Conservation (phyloP, 2,888 invertebrate species). For the Xestia ashworthii region DNA sequence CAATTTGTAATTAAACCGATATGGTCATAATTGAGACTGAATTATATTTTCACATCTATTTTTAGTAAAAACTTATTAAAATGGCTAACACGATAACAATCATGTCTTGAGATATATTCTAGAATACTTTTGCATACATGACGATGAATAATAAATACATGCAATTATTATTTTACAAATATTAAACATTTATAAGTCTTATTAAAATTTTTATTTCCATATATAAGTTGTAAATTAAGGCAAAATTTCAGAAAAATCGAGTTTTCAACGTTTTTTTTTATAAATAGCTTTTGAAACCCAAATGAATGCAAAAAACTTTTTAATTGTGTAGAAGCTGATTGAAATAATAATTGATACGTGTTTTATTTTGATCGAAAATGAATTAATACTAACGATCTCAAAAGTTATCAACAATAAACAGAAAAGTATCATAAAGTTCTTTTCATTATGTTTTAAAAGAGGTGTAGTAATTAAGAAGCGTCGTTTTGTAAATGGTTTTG, state of each 20-base stretch:
- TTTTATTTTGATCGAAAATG: constrained; percentile 21
- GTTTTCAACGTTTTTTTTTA: neutral
- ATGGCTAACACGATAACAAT: neutral
- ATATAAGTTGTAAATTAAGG: neutral
- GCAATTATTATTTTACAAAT: neutral
- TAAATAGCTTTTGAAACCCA: constrained; percentile 5
- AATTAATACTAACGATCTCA: constrained; percentile 5
- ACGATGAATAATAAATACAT: neutral
- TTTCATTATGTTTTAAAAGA: constrained; percentile 25
- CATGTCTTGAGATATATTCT: neutral
- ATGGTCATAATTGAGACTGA: constrained; percentile 5
- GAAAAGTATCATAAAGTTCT: neutral
- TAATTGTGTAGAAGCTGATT: constrained; percentile 31
- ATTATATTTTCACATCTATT: neutral
- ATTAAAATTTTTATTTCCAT: neutral
- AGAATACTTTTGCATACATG: neutral
- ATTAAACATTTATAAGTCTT: neutral
- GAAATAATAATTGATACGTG: constrained; percentile 34
- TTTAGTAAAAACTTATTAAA: constrained; percentile 6
- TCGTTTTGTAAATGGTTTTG: constrained; percentile 3
- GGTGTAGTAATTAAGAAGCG: neutral
- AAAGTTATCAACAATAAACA: constrained; percentile 3
- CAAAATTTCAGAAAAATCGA: neutral
- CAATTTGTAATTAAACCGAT: constrained; percentile 22
- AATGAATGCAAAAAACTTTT: constrained; percentile 33